Evolutionary conservation across 2,113 vertebrate species (phyloP).

Genomic region (Rhegmatorhina hoffmannsi): DNA sequence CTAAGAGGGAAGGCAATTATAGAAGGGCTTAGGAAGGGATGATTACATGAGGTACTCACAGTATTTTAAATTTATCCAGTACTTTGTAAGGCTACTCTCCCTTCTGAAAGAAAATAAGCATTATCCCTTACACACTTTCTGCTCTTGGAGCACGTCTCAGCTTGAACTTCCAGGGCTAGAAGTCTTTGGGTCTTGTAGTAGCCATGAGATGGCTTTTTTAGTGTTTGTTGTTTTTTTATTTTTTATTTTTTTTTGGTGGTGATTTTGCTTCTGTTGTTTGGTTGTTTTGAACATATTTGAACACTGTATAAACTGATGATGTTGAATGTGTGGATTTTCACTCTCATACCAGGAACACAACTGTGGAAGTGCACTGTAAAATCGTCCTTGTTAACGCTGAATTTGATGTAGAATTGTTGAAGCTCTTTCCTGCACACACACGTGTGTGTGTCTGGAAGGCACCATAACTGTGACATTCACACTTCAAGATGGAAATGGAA

Average conservation of each 20-base stretch:
- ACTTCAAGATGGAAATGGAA: not conserved
- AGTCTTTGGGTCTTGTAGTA: not conserved
- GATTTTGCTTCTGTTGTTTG: not conserved
- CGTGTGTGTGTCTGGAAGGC: not conserved
- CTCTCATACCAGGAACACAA: not conserved
- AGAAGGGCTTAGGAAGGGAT: not conserved
- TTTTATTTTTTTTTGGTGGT: not conserved
- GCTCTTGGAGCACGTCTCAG: not conserved
- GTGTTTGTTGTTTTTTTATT: not conserved
- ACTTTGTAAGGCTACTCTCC: not conserved
- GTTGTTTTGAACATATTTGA: not conserved
- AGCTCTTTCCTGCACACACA: fast-evolving
- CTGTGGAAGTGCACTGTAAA: not conserved
- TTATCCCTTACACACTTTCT: not conserved
- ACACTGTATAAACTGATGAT: not conserved
- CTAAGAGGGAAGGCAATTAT: not conserved
- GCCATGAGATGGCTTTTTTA: not conserved
- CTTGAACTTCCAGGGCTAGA: not conserved
- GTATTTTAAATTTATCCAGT: not conserved
- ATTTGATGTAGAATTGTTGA: not conserved
- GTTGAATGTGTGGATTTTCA: fast-evolving
- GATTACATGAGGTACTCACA: not conserved
- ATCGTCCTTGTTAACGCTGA: not conserved
- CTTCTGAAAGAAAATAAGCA: not conserved
- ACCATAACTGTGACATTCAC: fast-evolving